Percentiles rank a stretch among this genome's conserved stretches.
Evolutionary conservation across 2,797 vertebrate species (phyloP).

Genomic region (Sciurus carolinensis): DNA sequence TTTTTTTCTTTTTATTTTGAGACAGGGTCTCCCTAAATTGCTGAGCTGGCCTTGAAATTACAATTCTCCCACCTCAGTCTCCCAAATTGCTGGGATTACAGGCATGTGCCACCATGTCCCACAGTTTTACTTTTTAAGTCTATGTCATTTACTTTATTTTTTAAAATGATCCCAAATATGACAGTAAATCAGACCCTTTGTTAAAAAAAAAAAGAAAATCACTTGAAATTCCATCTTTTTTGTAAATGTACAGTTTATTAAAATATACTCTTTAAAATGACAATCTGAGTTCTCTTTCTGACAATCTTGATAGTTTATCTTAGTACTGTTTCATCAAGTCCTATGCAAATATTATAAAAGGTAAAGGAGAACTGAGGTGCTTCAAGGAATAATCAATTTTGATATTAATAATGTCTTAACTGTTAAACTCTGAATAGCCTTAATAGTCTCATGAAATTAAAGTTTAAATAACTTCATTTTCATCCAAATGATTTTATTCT

Average conservation of each 20-base stretch:
- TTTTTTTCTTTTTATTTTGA: not conserved
- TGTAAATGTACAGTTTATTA: not conserved
- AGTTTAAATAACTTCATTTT: slow-evolving; percentile 63
- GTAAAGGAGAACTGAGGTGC: not conserved
- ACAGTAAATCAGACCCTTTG: not conserved
- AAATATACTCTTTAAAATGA: not conserved
- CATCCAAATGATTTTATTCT: slow-evolving; percentile 75
- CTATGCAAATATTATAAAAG: slow-evolving; percentile 58
- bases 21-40: not conserved
- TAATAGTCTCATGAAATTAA: slow-evolving; percentile 65
- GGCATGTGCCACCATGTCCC: no score
- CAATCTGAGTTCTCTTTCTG: not conserved
- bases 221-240: not conserved
- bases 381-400: slow-evolving; percentile 68
- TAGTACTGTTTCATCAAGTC: slow-evolving; percentile 56
- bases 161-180: not conserved
- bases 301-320: not conserved
- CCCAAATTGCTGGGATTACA: no score
- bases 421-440: slow-evolving; percentile 48
- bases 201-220: not conserved
- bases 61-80: no score
- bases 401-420: slow-evolving; percentile 80
- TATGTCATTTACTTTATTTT: slow-evolving; percentile 17
- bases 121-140: not conserved
- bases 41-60: no score